Base-by-base conservation (phyloP, 2,113 vertebrate genomes). In the Ochotona curzoniae region DNA sequence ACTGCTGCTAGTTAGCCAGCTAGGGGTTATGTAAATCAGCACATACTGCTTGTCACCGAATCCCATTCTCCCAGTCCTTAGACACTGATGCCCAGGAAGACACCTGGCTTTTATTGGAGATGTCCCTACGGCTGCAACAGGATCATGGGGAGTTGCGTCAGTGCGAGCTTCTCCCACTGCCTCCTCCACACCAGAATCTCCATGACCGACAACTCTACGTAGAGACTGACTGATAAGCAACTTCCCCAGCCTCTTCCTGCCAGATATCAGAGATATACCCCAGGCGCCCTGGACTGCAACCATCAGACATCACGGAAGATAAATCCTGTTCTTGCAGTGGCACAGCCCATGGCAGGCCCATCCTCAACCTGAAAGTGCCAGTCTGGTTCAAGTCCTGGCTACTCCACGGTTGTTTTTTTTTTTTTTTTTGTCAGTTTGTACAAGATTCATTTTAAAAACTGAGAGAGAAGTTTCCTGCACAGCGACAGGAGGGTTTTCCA, bases 31-130 rank as follows among this genome's bases (percentile, higher is more conserved):
- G 18, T 18, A 15, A 57, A 57, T 17, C 54, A 57, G 18, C 54
- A 57, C 54, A 15, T 47, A 81, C 23, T 81, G 81, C 81, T 44
- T 61, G 21, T 67, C 28, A 74, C 70, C 32, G 79, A 54, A 69
- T 38, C 61, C 35, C 64, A 61, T 47, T 26, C 28, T 93, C 57
- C 86, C 7, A 17, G 79, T 89, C 93, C 75, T 91, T 30, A 86
- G 54, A 47, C n/a, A 75, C 18, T 64, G 28, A 60, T 80, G 26
- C 10, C 67, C 11, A 61, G 17, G 54, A 90, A 10, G 30, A 60
- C 51, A 60, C 18, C 5, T 5, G 6, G 87, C 26, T 11, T 76
- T 66, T 83, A 20, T 28, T 17, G 14, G 85, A 88, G 76, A 10
- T 32, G 38, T 44, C 35, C 82, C 54, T 57, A 18, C 57, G 82